phyloP scores from a whole-genome alignment of 2,888 invertebrate species.

The Coleophora flavipennella region DNA sequence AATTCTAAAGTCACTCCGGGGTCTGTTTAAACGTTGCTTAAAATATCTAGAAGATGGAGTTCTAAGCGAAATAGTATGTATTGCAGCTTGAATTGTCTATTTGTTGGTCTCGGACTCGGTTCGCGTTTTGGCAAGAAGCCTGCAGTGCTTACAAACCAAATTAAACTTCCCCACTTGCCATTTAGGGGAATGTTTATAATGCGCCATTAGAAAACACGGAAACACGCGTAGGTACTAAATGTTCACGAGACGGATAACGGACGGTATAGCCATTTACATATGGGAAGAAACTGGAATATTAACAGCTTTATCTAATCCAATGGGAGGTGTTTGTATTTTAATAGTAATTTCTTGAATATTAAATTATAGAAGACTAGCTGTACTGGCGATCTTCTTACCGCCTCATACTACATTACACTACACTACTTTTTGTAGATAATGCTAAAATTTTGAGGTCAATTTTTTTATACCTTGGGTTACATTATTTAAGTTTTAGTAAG shows the following conservation, averaged over 20 bases:
- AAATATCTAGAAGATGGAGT: neutral
- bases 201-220: constrained; percentile 21
- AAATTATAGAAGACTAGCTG: too few species aligned
- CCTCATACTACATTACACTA: too few species aligned
- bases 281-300: too few species aligned
- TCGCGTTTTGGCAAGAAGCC: constrained; percentile 41
- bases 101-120: constrained; percentile 30
- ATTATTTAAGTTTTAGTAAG: too few species aligned
- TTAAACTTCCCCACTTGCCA: constrained; percentile 34
- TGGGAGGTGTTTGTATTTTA: too few species aligned
- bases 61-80: constrained; percentile 8
- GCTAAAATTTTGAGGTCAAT: too few species aligned
- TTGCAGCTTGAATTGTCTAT: constrained; percentile 17
- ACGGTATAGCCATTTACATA: constrained; percentile 4
- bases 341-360: too few species aligned
- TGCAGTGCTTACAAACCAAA: constrained; percentile 35
- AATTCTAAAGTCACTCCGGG: constrained; percentile 15
- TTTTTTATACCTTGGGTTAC: too few species aligned
- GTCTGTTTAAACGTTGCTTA: constrained; percentile 17
- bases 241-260: neutral
- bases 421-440: too few species aligned
- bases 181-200: constrained; percentile 37
- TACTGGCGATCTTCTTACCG: too few species aligned
- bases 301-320: too few species aligned
- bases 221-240: constrained; percentile 6